These are phyloP conservation scores for Oscheius sp. DNA, from an alignment of 1,140 invertebrate species.

Conservation along the genomic window DNA sequence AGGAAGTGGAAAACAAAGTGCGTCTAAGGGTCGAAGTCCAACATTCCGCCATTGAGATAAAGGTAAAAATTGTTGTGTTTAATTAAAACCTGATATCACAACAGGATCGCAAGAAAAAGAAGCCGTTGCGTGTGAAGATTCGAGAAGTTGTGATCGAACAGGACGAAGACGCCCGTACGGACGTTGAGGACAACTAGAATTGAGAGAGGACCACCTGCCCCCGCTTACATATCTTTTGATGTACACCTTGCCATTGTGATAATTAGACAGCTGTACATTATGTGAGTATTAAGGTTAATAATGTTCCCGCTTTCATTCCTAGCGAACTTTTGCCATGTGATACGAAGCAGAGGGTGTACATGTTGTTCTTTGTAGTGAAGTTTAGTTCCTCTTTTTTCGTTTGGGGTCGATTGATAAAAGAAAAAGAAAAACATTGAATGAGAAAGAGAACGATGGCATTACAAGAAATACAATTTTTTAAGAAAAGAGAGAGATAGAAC, in stretches of 20 bases:
- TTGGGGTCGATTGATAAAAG: no score
- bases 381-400: no score
- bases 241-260: not conserved
- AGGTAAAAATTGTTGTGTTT: slow-evolving; percentile 17
- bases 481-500: no score
- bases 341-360: no score
- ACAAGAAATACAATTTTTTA: no score
- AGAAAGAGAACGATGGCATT: no score
- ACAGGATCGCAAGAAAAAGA: slow-evolving; percentile 38
- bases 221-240: not conserved
- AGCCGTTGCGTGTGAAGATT: slow-evolving; percentile 34
- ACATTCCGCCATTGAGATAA: slow-evolving; percentile 34
- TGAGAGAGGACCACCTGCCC: not conserved
- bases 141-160: slow-evolving; percentile 36
- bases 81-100: not conserved
- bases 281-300: no score
- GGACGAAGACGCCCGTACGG: slow-evolving; percentile 28
- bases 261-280: no score
- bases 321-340: no score
- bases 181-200: not conserved
- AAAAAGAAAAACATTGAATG: no score
- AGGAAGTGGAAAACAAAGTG: slow-evolving; percentile 30
- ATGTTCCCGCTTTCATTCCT: no score
- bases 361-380: no score
- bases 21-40: slow-evolving; percentile 22